A percentile compares a stretch with the other conserved stretches of the same genome.
Evolutionary conservation across 2,888 invertebrate genomes (phyloP).

Genomic region (Sthenelais limicola): DNA sequence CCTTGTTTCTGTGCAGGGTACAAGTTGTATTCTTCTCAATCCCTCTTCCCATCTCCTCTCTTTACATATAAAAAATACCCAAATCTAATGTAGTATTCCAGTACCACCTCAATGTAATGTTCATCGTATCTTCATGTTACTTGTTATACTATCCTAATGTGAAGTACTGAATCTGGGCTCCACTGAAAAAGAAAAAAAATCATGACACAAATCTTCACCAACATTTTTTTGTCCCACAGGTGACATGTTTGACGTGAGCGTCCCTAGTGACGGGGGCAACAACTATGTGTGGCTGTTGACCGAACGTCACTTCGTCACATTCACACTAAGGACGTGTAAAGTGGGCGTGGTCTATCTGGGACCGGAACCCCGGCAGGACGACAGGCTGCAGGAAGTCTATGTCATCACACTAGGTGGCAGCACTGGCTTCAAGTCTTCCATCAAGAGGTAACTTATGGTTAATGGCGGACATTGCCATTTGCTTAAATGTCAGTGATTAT

Average conservation of each 20-base stretch:
- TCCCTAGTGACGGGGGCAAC: background rate
- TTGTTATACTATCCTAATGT: background rate
- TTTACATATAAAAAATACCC: too few relatives aligned
- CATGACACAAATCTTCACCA: background rate
- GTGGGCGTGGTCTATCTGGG: background rate
- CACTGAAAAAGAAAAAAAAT: background rate
- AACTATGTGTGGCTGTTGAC: background rate
- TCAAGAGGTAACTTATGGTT: background rate
- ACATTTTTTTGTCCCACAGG: background rate
- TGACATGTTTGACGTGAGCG: conserved; percentile 3
- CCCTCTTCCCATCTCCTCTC: too few relatives aligned
- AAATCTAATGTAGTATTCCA: too few relatives aligned
- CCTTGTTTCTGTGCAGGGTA: too few relatives aligned
- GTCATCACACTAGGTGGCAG: background rate
- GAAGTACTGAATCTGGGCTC: background rate
- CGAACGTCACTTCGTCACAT: background rate
- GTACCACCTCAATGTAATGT: background rate
- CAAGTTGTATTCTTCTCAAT: too few relatives aligned
- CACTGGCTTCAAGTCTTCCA: background rate
- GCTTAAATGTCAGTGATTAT: background rate
- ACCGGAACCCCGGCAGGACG: background rate
- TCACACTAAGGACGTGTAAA: conserved; percentile 14
- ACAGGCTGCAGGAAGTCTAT: background rate
- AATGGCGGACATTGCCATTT: background rate
- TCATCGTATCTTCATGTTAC: background rate